Conservation (phyloP, 2,113 vertebrate species). For the Chunga burmeisteri region DNA sequence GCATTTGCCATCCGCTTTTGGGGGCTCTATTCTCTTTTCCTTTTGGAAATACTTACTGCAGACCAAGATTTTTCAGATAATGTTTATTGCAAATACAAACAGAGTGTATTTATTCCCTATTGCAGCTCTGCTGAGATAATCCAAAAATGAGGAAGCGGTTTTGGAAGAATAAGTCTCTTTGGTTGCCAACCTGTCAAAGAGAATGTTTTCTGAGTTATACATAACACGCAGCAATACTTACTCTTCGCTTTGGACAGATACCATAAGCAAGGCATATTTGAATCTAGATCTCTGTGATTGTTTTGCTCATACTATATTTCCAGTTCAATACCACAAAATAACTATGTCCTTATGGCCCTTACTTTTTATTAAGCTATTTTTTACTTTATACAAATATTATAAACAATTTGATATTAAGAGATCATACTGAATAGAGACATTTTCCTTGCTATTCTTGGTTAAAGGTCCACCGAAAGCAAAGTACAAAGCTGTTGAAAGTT, state of each 20-base stretch:
- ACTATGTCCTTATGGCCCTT: not conserved
- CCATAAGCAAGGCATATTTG: not conserved
- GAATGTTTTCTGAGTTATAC: not conserved
- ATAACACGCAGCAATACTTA: not conserved
- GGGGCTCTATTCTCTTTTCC: not conserved
- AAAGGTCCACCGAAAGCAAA: not conserved
- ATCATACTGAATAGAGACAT: not conserved
- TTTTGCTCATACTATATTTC: not conserved
- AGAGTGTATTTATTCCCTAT: not conserved
- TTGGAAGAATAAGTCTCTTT: not conserved
- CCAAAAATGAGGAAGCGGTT: not conserved
- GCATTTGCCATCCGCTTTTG: rapidly evolving
- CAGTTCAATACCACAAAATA: not conserved
- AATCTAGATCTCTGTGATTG: not conserved
- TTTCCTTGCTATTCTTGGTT: not conserved
- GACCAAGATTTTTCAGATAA: not conserved
- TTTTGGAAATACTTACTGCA: not conserved
- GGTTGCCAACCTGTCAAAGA: not conserved
- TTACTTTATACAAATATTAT: not conserved
- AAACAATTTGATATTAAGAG: not conserved
- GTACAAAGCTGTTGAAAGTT: not conserved
- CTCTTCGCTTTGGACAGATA: not conserved
- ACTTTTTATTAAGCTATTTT: not conserved
- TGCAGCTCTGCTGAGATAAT: not conserved
- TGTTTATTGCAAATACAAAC: not conserved